phyloP scores from a whole-genome alignment of 2,888 invertebrate genomes.

The Bruchidius siliquastri region DNA sequence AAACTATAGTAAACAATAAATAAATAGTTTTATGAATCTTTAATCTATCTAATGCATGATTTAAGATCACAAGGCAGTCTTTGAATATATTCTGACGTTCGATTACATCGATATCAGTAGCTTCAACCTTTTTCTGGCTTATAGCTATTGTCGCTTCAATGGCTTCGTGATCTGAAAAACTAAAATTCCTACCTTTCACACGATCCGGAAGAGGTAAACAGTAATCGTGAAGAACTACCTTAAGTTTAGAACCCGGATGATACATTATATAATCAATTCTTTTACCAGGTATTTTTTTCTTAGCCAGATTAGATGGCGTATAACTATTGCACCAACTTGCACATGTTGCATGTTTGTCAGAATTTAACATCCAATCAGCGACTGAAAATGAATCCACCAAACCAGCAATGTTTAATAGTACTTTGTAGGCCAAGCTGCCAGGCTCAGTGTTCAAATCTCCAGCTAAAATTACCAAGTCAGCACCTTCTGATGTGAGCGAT shows the following conservation, averaged over 20 bases:
- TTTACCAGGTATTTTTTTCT: conserved; percentile 66
- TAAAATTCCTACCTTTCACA: conserved; percentile 66
- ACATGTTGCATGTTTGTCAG: conserved; percentile 60
- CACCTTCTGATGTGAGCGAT: conserved; percentile 70
- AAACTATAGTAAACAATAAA: conserved; percentile 49
- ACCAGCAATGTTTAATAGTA: conserved; percentile 55
- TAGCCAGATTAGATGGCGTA: conserved; percentile 53
- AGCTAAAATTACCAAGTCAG: conserved; percentile 80
- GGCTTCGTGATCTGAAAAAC: conserved; percentile 90
- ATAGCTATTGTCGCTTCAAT: conserved; percentile 57
- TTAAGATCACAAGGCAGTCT: conserved; percentile 58
- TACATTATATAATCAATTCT: conserved; percentile 91
- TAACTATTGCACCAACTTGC: conserved; percentile 81
- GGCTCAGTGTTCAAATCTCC: conserved; percentile 95
- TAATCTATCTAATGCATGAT: conserved; percentile 53
- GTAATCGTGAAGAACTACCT: conserved; percentile 53
- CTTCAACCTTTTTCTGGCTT: conserved; percentile 27
- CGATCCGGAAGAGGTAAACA: conserved; percentile 67
- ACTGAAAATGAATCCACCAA: conserved; percentile 51
- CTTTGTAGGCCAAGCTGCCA: conserved; percentile 72
- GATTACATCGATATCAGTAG: conserved; percentile 17
- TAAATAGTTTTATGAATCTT: conserved; percentile 53
- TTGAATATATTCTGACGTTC: conserved; percentile 44
- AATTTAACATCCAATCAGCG: conserved; percentile 34
- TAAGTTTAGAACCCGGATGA: conserved; percentile 42